These are phyloP conservation scores for Peromyscus melanophrys DNA, from an alignment of 2,797 vertebrate genomes.

Conservation along the genomic window DNA sequence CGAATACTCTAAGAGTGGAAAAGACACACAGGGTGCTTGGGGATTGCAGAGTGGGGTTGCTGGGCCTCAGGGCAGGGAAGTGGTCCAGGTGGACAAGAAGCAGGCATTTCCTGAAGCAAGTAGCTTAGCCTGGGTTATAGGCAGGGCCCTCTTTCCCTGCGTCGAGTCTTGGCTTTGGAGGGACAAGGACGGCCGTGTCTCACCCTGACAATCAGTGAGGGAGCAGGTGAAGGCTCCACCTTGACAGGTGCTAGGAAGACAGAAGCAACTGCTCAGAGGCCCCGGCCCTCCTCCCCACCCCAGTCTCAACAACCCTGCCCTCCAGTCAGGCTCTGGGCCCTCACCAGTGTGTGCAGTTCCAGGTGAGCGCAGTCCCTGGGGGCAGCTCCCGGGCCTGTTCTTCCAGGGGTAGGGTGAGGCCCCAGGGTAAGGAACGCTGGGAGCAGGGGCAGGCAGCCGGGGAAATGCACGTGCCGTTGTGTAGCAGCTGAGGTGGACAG, in stretches of 20 bases:
- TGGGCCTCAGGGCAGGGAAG: background rate
- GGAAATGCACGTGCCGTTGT: slow-evolving; percentile 89
- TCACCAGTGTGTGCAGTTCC: slow-evolving; percentile 94
- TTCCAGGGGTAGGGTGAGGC: slow-evolving; percentile 87
- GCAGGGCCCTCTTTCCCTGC: background rate
- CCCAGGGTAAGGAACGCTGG: slow-evolving; percentile 82
- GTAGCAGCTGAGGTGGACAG: slow-evolving; percentile 88
- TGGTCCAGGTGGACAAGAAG: background rate
- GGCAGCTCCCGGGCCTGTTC: slow-evolving; percentile 84
- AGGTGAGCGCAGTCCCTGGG: slow-evolving; percentile 88
- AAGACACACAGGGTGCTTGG: background rate
- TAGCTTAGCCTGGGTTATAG: background rate
- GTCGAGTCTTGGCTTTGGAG: background rate
- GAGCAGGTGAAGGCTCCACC: slow-evolving; percentile 92
- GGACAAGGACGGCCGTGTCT: slow-evolving; percentile 79
- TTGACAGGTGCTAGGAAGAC: slow-evolving; percentile 89
- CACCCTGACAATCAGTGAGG: slow-evolving; percentile 91
- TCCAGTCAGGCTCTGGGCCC: background rate
- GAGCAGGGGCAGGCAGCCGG: slow-evolving; percentile 90
- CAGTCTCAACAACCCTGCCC: background rate
- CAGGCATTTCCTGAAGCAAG: background rate
- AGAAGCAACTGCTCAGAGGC: background rate
- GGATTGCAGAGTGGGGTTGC: background rate
- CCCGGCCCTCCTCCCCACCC: background rate
- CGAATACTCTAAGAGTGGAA: background rate